Conservation (phyloP, 2,113 vertebrate species). For the Rana temporaria region DNA sequence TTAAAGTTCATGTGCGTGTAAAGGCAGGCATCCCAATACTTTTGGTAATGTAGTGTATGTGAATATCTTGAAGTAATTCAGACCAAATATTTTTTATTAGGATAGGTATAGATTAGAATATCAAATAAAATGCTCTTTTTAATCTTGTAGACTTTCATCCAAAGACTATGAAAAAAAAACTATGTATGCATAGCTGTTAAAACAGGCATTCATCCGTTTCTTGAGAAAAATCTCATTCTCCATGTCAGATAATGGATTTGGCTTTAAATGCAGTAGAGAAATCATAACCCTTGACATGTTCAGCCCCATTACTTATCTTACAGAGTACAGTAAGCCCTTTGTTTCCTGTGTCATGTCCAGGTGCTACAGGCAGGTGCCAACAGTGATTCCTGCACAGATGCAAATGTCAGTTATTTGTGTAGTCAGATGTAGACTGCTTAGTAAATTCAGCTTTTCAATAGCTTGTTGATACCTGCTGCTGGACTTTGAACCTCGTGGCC, state of each 20-base stretch:
- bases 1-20: too few relatives aligned
- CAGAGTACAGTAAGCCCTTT: background rate
- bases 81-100: too few relatives aligned
- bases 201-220: background rate
- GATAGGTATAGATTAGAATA: too few relatives aligned
- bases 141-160: background rate
- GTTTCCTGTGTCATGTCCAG: constrained; percentile 2
- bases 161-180: background rate
- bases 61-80: too few relatives aligned
- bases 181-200: constrained; percentile 39
- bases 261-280: constrained; percentile 15
- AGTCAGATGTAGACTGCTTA: too few relatives aligned
- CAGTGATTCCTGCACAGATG: background rate
- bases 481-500: too few relatives aligned
- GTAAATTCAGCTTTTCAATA: too few relatives aligned
- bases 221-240: constrained; percentile 1
- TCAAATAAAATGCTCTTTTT: too few relatives aligned
- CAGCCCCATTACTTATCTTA: constrained; percentile 31
- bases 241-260: constrained; percentile 6
- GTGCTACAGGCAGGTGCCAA: constrained; percentile 28
- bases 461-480: too few relatives aligned
- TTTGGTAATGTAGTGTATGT: too few relatives aligned
- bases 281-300: constrained; percentile 23
- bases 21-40: too few relatives aligned
- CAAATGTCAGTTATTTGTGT: background rate